phyloP scores from a whole-genome alignment of 2,888 invertebrate species.

The Hemicrepidius hirtus region DNA sequence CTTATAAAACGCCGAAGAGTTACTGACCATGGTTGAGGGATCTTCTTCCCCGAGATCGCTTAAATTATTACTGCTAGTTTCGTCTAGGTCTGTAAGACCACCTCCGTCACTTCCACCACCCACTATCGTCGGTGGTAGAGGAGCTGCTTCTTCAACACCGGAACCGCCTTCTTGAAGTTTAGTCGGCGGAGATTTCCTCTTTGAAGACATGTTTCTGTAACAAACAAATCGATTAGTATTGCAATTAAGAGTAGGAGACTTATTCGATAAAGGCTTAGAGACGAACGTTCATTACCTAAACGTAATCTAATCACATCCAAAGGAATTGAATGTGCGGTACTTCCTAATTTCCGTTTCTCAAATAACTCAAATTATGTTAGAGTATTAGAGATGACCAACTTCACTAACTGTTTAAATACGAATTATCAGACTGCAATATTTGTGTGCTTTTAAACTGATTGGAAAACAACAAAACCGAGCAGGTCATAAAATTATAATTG shows the following conservation, averaged over 20 bases:
- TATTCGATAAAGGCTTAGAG: constrained; percentile 39
- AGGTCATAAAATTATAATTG: constrained; percentile 42
- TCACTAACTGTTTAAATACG: constrained; percentile 35
- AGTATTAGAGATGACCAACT: constrained; percentile 51
- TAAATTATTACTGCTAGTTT: constrained; percentile 76
- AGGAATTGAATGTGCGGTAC: constrained; percentile 59
- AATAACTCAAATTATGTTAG: constrained; percentile 67
- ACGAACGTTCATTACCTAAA: constrained; percentile 42
- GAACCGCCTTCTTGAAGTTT: constrained; percentile 87
- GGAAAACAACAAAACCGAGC: constrained; percentile 38
- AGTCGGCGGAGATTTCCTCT: constrained; percentile 96
- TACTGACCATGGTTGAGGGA: constrained; percentile 64
- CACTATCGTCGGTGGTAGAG: constrained; percentile 64
- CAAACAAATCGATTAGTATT: constrained; percentile 66
- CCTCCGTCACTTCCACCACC: constrained; percentile 76
- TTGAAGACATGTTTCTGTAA: constrained; percentile 96
- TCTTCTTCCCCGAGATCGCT: constrained; percentile 79
- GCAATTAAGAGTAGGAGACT: constrained; percentile 33
- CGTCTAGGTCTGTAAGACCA: constrained; percentile 75
- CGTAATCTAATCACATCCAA: constrained; percentile 58
- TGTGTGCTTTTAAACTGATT: constrained; percentile 27
- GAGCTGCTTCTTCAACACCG: constrained; percentile 73
- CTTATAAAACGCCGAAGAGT: constrained; percentile 68
- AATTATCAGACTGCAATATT: constrained; percentile 28
- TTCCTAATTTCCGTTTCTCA: constrained; percentile 66